A percentile compares a stretch with the other conserved stretches of the same genome.
phyloP scores from a whole-genome alignment of 2,113 vertebrate species.

The Actinemys pallida region DNA sequence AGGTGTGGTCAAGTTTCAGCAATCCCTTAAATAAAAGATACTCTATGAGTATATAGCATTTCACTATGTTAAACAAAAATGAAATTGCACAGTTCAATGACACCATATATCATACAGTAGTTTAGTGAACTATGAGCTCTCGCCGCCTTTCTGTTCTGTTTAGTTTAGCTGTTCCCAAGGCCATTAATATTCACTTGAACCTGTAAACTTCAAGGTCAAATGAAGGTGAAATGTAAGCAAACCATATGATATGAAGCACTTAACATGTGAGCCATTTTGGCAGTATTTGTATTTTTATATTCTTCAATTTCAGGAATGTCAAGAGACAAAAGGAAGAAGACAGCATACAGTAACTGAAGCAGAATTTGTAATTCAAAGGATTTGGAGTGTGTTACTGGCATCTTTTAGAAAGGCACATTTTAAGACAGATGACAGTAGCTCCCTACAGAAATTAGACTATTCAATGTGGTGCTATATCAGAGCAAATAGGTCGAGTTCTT shows the following conservation, averaged over 20 bases:
- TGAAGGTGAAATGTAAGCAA: slow-evolving; percentile 63
- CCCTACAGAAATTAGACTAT: neutral
- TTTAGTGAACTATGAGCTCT: neutral
- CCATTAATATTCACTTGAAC: slow-evolving; percentile 54
- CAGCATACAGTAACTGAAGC: neutral
- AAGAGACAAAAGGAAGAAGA: slow-evolving; percentile 6
- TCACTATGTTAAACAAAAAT: neutral
- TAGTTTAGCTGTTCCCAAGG: slow-evolving; percentile 44
- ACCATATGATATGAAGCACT: slow-evolving; percentile 29
- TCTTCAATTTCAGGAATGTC: neutral
- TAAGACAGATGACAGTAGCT: neutral
- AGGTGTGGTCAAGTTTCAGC: neutral
- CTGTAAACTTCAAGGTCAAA: slow-evolving; percentile 57
- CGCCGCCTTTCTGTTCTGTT: slow-evolving; percentile 27
- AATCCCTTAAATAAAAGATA: neutral
- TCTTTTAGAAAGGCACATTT: neutral
- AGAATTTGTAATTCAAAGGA: neutral
- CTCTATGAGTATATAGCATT: neutral
- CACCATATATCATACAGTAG: neutral
- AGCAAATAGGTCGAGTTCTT: neutral
- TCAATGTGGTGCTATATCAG: neutral
- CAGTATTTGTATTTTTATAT: neutral
- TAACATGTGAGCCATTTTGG: slow-evolving; percentile 1
- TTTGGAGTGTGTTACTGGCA: neutral
- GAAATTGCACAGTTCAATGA: neutral